A percentile compares a stretch with the other conserved stretches of the same genome.
These are phyloP conservation scores for Encarsia formosa DNA, from an alignment of 2,888 invertebrate genomes.

Conservation along the genomic window DNA sequence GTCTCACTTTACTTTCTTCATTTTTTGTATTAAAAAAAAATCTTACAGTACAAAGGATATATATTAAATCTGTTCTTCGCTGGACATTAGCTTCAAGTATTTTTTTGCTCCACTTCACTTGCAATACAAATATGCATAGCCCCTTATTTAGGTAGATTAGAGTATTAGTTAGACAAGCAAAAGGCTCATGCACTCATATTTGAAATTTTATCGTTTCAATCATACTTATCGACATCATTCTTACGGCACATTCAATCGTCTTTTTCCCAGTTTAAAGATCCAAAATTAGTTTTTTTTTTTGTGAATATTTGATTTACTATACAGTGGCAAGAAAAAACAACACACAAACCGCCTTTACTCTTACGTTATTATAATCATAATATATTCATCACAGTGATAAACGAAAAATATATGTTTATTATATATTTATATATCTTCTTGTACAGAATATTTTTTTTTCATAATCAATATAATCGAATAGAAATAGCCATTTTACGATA, in stretches of 20 bases:
- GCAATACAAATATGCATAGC: slow-evolving; percentile 34
- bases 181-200: slow-evolving; percentile 32
- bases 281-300: slow-evolving; percentile 27
- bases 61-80: slow-evolving; percentile 21
- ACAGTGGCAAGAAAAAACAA: slow-evolving; percentile 44
- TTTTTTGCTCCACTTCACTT: slow-evolving; percentile 8
- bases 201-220: slow-evolving; percentile 2
- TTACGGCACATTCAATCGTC: slow-evolving; percentile 22
- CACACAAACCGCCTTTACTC: slow-evolving; percentile 44
- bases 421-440: slow-evolving; percentile 37
- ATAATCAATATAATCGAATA: slow-evolving; percentile 32
- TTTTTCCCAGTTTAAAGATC: slow-evolving; percentile 30
- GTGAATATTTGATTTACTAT: slow-evolving; percentile 26
- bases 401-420: slow-evolving; percentile 43
- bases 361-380: slow-evolving; percentile 43
- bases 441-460: slow-evolving; percentile 38
- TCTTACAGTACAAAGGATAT: slow-evolving; percentile 10
- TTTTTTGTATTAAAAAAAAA: slow-evolving; percentile 11
- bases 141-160: slow-evolving; percentile 39
- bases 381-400: slow-evolving; percentile 48
- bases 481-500: slow-evolving; percentile 37
- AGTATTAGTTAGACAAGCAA: slow-evolving; percentile 40
- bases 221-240: slow-evolving; percentile 8
- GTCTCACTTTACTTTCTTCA: slow-evolving; percentile 7
- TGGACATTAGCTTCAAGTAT: slow-evolving; percentile 17